phyloP scores from a whole-genome alignment of 2,797 vertebrate species.

The Pseudochaenichthys georgianus region DNA sequence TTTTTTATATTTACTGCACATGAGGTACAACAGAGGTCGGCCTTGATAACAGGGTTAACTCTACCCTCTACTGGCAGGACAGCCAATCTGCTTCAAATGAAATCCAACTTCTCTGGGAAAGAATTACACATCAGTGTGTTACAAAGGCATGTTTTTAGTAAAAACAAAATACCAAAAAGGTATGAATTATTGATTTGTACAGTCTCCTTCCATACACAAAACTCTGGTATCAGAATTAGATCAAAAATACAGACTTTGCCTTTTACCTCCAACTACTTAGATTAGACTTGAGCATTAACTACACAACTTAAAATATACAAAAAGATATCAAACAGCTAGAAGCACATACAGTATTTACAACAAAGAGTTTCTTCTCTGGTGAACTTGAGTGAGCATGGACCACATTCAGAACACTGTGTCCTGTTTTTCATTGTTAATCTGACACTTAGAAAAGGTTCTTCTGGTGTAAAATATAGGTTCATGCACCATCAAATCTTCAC shows the following conservation, averaged over 20 bases:
- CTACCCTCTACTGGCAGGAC: conserved; percentile 74
- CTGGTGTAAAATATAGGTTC: conserved; percentile 19
- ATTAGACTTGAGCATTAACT: conserved; percentile 38
- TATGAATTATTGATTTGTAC: conserved; percentile 48
- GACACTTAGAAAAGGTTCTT: conserved; percentile 29
- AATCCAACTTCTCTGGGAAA: conserved; percentile 24
- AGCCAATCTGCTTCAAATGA: conserved; percentile 42
- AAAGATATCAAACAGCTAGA: conserved; percentile 57
- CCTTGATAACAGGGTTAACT: conserved; percentile 45
- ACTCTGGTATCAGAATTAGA: conserved; percentile 24
- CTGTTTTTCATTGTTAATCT: conserved; percentile 22
- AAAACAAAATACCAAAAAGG: conserved; percentile 67
- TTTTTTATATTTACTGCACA: conserved; percentile 72
- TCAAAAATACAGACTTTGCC: conserved; percentile 63
- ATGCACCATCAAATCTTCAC: conserved; percentile 5
- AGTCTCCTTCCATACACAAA: conserved; percentile 46
- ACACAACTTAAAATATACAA: conserved; percentile 74
- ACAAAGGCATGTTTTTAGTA: conserved; percentile 68
- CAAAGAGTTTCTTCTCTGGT: conserved; percentile 26
- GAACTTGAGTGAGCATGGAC: conserved; percentile 17
- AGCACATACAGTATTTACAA: conserved; percentile 64
- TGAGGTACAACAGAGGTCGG: conserved; percentile 52
- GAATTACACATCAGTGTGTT: conserved; percentile 37
- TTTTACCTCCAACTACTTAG: conserved; percentile 36
- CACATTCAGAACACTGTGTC: conserved; percentile 38